A percentile compares a stretch with the other conserved stretches of the same genome.
phyloP scores from a whole-genome alignment of 2,797 vertebrate species.

The Prionace glauca region DNA sequence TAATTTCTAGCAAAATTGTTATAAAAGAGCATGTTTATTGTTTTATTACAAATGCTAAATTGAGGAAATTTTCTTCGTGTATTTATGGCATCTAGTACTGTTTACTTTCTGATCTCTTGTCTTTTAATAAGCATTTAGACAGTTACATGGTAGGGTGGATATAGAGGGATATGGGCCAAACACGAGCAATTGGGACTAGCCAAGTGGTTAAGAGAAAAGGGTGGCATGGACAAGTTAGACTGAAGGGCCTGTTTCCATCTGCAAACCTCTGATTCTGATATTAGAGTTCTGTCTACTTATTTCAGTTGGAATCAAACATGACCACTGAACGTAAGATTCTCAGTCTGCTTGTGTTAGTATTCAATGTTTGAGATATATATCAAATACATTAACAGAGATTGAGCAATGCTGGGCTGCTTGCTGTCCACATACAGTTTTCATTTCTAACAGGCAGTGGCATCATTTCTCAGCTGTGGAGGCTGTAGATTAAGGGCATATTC shows the following conservation, averaged over 20 bases:
- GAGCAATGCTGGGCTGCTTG: not conserved
- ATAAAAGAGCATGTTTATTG: not conserved
- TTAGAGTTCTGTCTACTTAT: not conserved
- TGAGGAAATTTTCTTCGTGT: not conserved
- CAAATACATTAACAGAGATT: not conserved
- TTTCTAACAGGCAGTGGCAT: slow-evolving; percentile 9
- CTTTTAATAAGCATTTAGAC: too few relatives aligned
- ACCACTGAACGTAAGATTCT: not conserved
- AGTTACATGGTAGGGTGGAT: too few relatives aligned
- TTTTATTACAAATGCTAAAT: not conserved
- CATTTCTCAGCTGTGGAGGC: not conserved
- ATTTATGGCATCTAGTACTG: not conserved
- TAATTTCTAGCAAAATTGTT: slow-evolving; percentile 2
- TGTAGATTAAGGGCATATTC: slow-evolving; percentile 47
- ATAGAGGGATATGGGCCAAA: too few relatives aligned
- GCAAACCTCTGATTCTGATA: not conserved
- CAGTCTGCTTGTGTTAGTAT: not conserved
- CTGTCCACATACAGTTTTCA: not conserved
- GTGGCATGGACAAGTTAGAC: too few relatives aligned
- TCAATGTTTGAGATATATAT: not conserved
- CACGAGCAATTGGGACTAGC: too few relatives aligned
- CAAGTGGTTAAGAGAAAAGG: too few relatives aligned
- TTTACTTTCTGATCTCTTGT: not conserved
- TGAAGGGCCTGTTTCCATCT: too few relatives aligned
- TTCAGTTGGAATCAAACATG: not conserved